Conservation (phyloP, 2,797 vertebrate species). For the Mormyrus proboscirostris region DNA sequence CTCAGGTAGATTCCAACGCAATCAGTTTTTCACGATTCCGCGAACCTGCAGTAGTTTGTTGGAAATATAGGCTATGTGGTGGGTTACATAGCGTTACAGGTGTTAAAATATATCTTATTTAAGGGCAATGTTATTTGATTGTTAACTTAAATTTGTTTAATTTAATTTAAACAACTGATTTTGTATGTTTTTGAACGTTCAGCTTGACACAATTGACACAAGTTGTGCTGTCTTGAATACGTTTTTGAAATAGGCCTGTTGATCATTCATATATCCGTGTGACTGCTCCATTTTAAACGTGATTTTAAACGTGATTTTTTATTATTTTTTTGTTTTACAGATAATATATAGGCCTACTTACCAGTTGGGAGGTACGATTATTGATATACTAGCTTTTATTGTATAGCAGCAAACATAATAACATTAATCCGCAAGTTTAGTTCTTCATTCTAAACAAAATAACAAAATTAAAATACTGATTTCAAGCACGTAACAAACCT, state of each 20-base stretch:
- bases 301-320: background rate
- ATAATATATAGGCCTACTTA: background rate
- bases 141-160: background rate
- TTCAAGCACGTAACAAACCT: background rate
- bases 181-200: background rate
- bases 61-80: background rate
- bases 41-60: background rate
- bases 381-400: background rate
- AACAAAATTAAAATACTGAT: background rate
- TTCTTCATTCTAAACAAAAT: background rate
- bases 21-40: background rate
- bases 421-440: background rate
- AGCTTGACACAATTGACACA: too few relatives aligned
- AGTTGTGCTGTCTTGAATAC: background rate
- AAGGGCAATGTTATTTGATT: background rate
- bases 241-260: background rate
- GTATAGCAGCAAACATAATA: background rate
- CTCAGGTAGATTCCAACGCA: background rate
- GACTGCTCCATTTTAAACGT: background rate
- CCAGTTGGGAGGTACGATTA: background rate
- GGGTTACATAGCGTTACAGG: background rate
- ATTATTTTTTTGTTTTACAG: background rate
- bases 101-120: background rate
- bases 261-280: background rate
- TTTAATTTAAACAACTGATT: background rate